These are phyloP conservation scores for Peromyscus leucopus DNA, from an alignment of 2,113 vertebrate genomes.

Conservation along the genomic window DNA sequence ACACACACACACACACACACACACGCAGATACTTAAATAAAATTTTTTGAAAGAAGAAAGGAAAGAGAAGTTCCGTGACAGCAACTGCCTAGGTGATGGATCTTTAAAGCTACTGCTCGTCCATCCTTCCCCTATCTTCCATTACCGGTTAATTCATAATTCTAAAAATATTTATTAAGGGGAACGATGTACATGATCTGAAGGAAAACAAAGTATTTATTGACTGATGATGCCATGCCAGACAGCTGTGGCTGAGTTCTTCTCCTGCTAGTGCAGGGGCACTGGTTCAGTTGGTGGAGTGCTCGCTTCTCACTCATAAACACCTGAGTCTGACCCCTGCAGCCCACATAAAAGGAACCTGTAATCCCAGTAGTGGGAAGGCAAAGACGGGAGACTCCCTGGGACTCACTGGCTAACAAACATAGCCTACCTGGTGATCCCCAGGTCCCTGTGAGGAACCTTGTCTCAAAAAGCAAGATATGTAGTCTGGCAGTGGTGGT, in stretches of 20 bases:
- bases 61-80: background rate
- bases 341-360: background rate
- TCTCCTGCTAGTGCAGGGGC: background rate
- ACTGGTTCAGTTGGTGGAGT: background rate
- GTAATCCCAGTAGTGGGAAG: background rate
- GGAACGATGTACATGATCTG: background rate
- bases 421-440: background rate
- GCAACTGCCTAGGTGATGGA: background rate
- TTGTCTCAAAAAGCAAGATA: background rate
- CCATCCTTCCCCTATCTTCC: background rate
- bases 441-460: background rate
- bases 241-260: background rate
- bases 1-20: background rate
- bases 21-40: background rate
- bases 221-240: background rate
- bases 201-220: background rate
- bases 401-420: background rate
- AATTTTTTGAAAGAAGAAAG: background rate
- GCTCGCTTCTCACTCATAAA: background rate
- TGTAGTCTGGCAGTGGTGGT: fast-evolving
- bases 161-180: background rate
- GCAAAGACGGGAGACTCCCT: background rate
- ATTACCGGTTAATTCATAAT: background rate
- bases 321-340: background rate
- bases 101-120: background rate